These are phyloP conservation scores for Smutsia gigantea DNA, from an alignment of 2,797 vertebrate genomes.

Conservation along the genomic window DNA sequence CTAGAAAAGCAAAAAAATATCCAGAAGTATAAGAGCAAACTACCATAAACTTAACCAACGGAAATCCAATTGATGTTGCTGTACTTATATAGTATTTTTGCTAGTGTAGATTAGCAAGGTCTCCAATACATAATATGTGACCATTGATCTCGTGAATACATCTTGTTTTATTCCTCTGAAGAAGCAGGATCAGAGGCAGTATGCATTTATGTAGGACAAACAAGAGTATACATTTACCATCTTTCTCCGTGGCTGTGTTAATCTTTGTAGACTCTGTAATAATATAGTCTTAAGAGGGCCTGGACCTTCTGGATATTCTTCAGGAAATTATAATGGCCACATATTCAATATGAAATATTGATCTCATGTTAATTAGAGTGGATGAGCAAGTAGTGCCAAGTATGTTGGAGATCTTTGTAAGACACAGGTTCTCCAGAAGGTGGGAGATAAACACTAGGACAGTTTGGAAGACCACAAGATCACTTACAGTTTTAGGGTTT, in stretches of 20 bases:
- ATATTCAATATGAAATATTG: neutral
- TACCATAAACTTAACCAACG: neutral
- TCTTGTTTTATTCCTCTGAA: neutral
- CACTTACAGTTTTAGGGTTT: neutral
- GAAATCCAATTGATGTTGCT: neutral
- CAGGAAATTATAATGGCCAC: neutral
- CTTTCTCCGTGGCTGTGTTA: neutral
- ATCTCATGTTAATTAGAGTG: neutral
- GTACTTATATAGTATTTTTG: neutral
- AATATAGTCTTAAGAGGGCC: neutral
- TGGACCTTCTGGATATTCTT: neutral
- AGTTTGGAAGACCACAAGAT: neutral
- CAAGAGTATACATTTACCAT: neutral
- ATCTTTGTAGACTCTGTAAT: neutral
- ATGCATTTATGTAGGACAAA: neutral
- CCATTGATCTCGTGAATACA: neutral
- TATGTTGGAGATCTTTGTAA: neutral
- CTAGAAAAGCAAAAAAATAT: neutral
- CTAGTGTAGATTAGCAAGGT: neutral
- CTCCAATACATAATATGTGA: neutral
- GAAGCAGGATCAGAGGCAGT: neutral
- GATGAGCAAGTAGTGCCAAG: neutral
- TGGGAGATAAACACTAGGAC: neutral
- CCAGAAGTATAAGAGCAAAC: neutral
- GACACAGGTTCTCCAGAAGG: neutral